Evolutionary conservation across 1,140 invertebrate genomes (phyloP), one percentile per base, ranked within the genome.

Genomic region (Drosophila orosa): DNA sequence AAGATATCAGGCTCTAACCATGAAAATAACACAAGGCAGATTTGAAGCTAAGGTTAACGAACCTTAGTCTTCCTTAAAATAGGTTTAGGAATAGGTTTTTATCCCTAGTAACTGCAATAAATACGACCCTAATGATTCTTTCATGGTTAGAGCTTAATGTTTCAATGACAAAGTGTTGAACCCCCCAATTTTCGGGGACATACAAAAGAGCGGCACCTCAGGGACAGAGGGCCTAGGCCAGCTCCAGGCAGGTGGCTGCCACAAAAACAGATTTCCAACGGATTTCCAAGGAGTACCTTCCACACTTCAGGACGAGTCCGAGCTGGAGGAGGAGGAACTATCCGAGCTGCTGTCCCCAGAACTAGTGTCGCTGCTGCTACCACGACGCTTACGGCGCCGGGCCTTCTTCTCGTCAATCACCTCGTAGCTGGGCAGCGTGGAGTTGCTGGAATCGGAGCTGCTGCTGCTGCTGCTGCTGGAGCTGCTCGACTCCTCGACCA

Each of bases 341-440:
- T 60, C 60, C 37, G 85, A 90, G 77, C 85, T 90, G 62, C 73
- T 80, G 48, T 62, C 58, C 24, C 59, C 79, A 44, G 83, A 87
- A 39, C 86, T 82, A 39, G 80, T 75, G 50, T 77, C 79, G 42
- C 78, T 89, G 56, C 69, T 75, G 17, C 58, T 82, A n/a, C 60
- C 69, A 17, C 63, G 75, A n/a, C 33, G 66, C 33, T 74, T 86
- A 33, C 84, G 80, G 12, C 79, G 76, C 7, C 84, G 66, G 8
- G 66, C 68, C 58, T 91, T 91, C 45, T 90, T 91, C 65, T 91
- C 90, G 44, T 90, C 82, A 8, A 91, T 91, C n/a, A 91, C 84
- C 71, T 91, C 90, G 58, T 91, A 91, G 45, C 90, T 91, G 67
- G 90, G 90, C 77, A 91, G 52, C 29, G 90, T 91, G 39, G 90